These are phyloP conservation scores for Heteromormyrus szaboi DNA, from an alignment of 2,797 vertebrate genomes.

Conservation along the genomic window DNA sequence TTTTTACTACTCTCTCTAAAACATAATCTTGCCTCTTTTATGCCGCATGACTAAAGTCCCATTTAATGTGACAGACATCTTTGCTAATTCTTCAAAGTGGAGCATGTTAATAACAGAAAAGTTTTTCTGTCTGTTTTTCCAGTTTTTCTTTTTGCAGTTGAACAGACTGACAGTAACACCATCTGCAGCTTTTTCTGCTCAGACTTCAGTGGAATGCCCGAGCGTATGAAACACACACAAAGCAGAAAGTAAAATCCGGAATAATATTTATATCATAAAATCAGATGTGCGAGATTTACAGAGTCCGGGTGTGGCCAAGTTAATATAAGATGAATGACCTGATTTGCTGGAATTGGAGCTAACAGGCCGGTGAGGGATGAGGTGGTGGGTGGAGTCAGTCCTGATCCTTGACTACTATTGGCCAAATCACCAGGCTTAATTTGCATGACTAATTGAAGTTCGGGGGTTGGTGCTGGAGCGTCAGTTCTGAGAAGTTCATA, in stretches of 20 bases:
- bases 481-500: not conserved
- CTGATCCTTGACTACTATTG: not conserved
- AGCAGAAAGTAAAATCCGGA: not conserved
- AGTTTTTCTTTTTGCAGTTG: not conserved
- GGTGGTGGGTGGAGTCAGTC: not conserved
- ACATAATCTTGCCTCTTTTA: not conserved
- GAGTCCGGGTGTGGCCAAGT: not conserved
- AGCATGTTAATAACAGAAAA: not conserved
- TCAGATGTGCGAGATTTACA: not conserved
- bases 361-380: not conserved
- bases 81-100: not conserved
- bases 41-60: not conserved
- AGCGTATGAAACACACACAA: not conserved
- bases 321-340: not conserved
- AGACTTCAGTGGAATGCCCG: not conserved
- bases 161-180: not conserved
- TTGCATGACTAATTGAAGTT: not conserved
- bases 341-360: not conserved
- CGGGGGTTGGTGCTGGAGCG: not conserved
- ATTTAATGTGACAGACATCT: not conserved
- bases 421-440: not conserved
- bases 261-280: not conserved
- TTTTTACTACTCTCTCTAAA: not conserved
- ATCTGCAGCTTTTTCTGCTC: not conserved
- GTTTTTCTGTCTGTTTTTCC: not conserved